Percentiles rank a stretch among this genome's conserved stretches.
Conservation (phyloP, 2,797 vertebrate genomes). For the Prunella strophiata region DNA sequence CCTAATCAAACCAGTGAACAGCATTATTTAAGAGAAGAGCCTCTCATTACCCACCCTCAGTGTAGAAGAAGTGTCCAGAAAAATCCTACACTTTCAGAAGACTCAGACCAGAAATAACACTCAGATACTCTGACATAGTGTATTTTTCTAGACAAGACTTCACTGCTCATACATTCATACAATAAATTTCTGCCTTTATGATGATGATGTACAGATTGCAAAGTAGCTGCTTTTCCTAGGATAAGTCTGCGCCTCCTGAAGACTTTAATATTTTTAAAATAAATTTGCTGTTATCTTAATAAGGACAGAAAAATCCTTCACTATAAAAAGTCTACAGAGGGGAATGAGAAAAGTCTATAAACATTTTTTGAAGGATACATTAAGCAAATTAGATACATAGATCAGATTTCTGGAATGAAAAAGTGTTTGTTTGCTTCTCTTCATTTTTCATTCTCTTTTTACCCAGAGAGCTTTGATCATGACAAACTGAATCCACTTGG, state of each 20-base stretch:
- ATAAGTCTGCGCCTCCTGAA: not conserved
- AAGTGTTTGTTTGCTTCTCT: not conserved
- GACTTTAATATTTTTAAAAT: not conserved
- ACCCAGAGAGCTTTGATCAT: not conserved
- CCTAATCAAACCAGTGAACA: not conserved
- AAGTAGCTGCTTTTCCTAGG: not conserved
- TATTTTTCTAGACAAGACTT: not conserved
- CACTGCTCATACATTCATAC: not conserved
- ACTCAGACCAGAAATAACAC: not conserved
- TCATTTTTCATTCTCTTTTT: constrained; percentile 10
- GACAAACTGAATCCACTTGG: not conserved
- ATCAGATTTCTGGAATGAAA: not conserved
- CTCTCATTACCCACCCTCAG: not conserved
- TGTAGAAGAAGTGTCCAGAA: not conserved
- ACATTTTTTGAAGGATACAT: not conserved
- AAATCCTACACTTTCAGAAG: not conserved
- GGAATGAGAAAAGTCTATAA: not conserved
- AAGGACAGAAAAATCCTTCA: not conserved
- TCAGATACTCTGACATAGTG: not conserved
- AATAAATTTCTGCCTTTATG: not conserved
- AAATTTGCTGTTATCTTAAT: not conserved
- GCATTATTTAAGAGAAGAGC: not conserved
- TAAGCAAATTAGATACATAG: not conserved
- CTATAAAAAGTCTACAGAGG: not conserved
- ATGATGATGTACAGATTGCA: not conserved